A percentile compares a stretch with the other conserved stretches of the same genome.
Evolutionary conservation across 1,140 invertebrate species (phyloP).

Genomic region (Portunus trituberculatus): DNA sequence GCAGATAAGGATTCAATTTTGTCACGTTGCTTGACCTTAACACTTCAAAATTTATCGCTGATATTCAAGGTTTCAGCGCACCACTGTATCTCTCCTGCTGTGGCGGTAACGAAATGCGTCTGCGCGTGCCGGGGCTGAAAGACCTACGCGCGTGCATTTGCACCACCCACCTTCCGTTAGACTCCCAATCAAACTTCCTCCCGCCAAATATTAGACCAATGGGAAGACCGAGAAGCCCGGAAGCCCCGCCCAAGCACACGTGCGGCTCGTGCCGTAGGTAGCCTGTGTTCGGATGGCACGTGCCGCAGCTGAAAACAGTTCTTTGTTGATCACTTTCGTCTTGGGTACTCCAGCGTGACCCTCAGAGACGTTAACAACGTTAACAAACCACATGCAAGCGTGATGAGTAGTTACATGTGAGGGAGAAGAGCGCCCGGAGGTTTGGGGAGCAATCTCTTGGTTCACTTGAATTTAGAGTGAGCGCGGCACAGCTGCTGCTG

Average conservation of each 20-base stretch:
- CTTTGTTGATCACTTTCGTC: slow-evolving; percentile 57
- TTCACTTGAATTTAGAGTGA: neutral
- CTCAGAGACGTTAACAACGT: neutral
- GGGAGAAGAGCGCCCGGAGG: neutral
- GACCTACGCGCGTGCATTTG: slow-evolving; percentile 75
- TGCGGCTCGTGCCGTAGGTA: slow-evolving; percentile 68
- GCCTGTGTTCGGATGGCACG: slow-evolving; percentile 69
- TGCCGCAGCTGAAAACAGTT: slow-evolving; percentile 52
- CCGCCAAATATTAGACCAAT: slow-evolving; percentile 70
- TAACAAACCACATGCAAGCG: neutral
- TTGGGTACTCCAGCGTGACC: neutral
- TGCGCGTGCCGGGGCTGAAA: slow-evolving; percentile 70
- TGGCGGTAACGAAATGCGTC: slow-evolving; percentile 73
- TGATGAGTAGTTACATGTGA: neutral
- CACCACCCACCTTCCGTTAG: slow-evolving; percentile 50
- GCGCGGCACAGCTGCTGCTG: slow-evolving; percentile 57
- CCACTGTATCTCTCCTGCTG: slow-evolving; percentile 61
- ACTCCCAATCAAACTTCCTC: slow-evolving; percentile 63
- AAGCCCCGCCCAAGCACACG: slow-evolving; percentile 67
- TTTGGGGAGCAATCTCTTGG: neutral
- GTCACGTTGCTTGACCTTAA: slow-evolving; percentile 44
- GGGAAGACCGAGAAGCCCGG: neutral
- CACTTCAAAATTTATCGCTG: slow-evolving; percentile 68
- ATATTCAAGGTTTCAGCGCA: neutral
- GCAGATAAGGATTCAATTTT: neutral